A percentile compares a stretch with the other conserved stretches of the same genome.
Evolutionary conservation across 1,140 invertebrate genomes (phyloP).

Genomic region (Drosophila nannoptera): DNA sequence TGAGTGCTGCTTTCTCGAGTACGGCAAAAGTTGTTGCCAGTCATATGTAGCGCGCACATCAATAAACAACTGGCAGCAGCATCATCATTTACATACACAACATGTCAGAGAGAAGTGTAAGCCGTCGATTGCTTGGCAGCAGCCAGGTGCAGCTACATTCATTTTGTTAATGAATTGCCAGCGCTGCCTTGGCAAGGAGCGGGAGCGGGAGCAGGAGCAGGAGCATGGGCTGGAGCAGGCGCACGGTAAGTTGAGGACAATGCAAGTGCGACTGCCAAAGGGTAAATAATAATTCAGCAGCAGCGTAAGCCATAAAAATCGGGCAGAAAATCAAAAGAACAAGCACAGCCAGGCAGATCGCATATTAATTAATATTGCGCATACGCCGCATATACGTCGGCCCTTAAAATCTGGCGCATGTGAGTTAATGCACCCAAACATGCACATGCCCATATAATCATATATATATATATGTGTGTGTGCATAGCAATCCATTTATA

Average conservation of each 20-base stretch:
- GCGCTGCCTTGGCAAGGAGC: slow-evolving; percentile 13
- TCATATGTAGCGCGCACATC: slow-evolving; percentile 16
- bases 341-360: slow-evolving; percentile 20
- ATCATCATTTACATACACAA: slow-evolving; percentile 52
- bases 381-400: slow-evolving; percentile 47
- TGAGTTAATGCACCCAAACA: slow-evolving; percentile 7
- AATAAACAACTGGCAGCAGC: slow-evolving; percentile 35
- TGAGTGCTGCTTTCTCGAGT: slow-evolving; percentile 1
- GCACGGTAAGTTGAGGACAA: not conserved
- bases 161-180: slow-evolving; percentile 75
- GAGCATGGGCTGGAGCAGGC: too few relatives aligned
- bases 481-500: too few relatives aligned
- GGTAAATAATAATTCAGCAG: slow-evolving; percentile 42
- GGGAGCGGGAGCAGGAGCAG: too few relatives aligned
- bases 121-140: slow-evolving; percentile 40
- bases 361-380: slow-evolving; percentile 68
- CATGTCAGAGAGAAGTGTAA: slow-evolving; percentile 42
- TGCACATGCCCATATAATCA: slow-evolving; percentile 2
- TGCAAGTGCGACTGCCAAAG: slow-evolving; percentile 32
- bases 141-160: slow-evolving; percentile 51
- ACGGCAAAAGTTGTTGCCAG: slow-evolving; percentile 8
- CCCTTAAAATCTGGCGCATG: slow-evolving; percentile 32
- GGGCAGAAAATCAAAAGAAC: not conserved
- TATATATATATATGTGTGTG: not conserved
- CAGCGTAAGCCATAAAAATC: slow-evolving; percentile 24